These are phyloP conservation scores for Ommatoiulus sabulosus DNA, from an alignment of 2,888 invertebrate species.

Conservation along the genomic window DNA sequence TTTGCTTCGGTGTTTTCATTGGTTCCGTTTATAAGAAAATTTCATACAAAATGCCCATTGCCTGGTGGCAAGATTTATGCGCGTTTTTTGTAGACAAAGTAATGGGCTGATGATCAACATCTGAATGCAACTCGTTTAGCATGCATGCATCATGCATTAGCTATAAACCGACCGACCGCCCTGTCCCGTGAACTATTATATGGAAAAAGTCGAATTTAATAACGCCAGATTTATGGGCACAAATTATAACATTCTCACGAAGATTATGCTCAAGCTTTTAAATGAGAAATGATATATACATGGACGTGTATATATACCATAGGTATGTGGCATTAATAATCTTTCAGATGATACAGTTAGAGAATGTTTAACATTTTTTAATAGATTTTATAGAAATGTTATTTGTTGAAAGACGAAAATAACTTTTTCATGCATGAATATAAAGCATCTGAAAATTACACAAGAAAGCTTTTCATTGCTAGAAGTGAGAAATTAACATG, in stretches of 20 bases:
- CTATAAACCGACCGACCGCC: neutral
- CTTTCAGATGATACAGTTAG: no score
- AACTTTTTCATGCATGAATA: no score
- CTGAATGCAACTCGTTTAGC: conserved; percentile 32
- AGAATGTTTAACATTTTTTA: no score
- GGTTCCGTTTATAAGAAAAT: neutral
- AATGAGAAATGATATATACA: no score
- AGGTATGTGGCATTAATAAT: no score
- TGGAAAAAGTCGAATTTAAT: neutral
- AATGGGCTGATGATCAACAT: conserved; percentile 42
- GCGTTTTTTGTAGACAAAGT: conserved; percentile 20
- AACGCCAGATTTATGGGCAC: neutral
- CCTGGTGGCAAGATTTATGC: conserved; percentile 23
- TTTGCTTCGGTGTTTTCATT: conserved; percentile 39
- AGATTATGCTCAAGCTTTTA: neutral
- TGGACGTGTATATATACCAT: no score
- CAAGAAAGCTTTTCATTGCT: no score
- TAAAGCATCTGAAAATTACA: no score
- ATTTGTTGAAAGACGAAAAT: no score
- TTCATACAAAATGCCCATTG: neutral
- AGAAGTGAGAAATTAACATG: no score
- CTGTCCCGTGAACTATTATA: neutral
- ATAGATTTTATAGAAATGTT: no score
- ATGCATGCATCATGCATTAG: conserved; percentile 15
- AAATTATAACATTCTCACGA: neutral